phyloP scores from a whole-genome alignment of 2,888 invertebrate species.

The Morpho helenor region DNA sequence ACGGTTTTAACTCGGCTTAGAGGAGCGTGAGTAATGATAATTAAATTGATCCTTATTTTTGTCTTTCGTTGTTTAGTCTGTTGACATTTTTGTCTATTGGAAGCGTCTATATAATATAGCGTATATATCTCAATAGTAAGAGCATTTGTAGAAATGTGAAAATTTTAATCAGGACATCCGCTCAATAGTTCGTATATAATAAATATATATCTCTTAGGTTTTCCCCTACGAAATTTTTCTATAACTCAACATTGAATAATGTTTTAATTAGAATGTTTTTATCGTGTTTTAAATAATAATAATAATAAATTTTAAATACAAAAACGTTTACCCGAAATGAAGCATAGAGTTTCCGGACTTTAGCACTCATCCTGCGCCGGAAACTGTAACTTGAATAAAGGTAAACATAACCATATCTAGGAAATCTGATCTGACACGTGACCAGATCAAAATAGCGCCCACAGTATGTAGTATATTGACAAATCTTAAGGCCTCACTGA shows the following conservation, averaged over 20 bases:
- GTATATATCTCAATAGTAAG: too few relatives aligned
- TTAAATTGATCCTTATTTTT: slow-evolving; percentile 71
- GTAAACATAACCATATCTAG: slow-evolving; percentile 59
- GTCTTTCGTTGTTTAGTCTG: slow-evolving; percentile 24
- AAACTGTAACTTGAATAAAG: slow-evolving; percentile 51
- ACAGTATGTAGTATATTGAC: slow-evolving; percentile 68
- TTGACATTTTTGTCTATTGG: slow-evolving; percentile 6
- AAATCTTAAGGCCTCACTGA: slow-evolving; percentile 75
- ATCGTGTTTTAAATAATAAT: too few relatives aligned
- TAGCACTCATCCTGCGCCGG: slow-evolving; percentile 29
- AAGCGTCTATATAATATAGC: too few relatives aligned
- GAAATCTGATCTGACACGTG: slow-evolving; percentile 68
- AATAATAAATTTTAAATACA: too few relatives aligned
- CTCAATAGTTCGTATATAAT: too few relatives aligned
- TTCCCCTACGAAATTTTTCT: too few relatives aligned
- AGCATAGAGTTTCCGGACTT: slow-evolving; percentile 2
- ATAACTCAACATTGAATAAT: too few relatives aligned
- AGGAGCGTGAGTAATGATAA: slow-evolving; percentile 70
- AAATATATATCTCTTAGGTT: too few relatives aligned
- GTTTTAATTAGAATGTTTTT: too few relatives aligned
- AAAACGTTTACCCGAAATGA: neutral
- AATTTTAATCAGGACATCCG: too few relatives aligned
- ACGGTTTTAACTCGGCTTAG: slow-evolving; percentile 71
- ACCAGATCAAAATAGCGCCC: slow-evolving; percentile 69
- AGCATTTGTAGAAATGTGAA: too few relatives aligned